Evolutionary conservation across 1,140 invertebrate genomes (phyloP).

Genomic region (Aphelinus atriplicis): DNA sequence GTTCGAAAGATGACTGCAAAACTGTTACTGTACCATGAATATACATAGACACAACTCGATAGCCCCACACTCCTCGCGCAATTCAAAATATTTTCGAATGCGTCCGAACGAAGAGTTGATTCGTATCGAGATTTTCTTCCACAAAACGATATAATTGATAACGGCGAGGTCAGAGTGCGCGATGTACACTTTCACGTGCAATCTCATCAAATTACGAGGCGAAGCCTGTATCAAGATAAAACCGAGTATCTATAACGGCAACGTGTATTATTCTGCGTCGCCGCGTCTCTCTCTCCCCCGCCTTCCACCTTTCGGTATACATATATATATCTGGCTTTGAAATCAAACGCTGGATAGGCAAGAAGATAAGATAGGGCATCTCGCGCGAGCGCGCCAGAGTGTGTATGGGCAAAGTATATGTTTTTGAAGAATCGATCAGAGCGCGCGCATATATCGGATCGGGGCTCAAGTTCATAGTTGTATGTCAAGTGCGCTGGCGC

Average conservation of each 20-base stretch:
- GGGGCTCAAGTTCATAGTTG: conserved; percentile 17
- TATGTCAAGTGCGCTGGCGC: not conserved
- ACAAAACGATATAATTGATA: too few species aligned
- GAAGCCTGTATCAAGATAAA: not conserved
- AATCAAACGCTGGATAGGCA: conserved; percentile 2
- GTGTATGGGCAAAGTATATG: not conserved
- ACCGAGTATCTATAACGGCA: not conserved
- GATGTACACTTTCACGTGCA: not conserved
- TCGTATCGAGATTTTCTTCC: too few species aligned
- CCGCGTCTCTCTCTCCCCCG: too few species aligned
- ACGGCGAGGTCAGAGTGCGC: too few species aligned
- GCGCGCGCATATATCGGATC: conserved; percentile 6
- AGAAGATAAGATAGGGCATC: conserved; percentile 22
- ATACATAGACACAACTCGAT: too few species aligned
- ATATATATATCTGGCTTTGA: not conserved
- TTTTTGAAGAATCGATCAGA: conserved; percentile 19
- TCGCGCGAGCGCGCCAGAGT: too few species aligned
- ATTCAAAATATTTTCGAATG: too few species aligned
- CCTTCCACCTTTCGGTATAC: not conserved
- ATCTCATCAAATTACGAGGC: not conserved
- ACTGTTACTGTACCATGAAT: too few species aligned
- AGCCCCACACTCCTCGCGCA: too few species aligned
- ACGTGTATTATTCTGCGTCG: not conserved
- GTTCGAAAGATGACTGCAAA: too few species aligned
- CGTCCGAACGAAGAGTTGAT: too few species aligned